Conservation (phyloP, 2,797 vertebrate genomes). For the Hypotaenidia philippensis region DNA sequence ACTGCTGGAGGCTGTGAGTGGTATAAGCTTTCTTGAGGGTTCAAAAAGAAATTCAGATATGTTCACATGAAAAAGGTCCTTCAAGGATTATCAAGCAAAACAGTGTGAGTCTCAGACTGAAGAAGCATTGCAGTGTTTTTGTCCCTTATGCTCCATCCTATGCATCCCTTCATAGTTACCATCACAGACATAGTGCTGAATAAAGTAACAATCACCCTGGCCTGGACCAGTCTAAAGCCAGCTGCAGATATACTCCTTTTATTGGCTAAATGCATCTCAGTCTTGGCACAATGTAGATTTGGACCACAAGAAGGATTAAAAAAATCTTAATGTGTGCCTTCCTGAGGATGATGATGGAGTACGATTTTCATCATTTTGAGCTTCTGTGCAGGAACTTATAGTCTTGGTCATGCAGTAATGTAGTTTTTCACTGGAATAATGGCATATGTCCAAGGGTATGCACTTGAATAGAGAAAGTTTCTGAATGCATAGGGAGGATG, state of each 20-base stretch:
- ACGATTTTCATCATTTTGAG: neutral
- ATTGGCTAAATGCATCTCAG: neutral
- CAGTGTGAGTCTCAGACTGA: neutral
- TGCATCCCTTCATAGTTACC: neutral
- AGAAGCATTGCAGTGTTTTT: neutral
- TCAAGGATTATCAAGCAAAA: neutral
- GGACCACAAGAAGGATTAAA: neutral
- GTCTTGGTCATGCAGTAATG: neutral
- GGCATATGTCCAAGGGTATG: neutral
- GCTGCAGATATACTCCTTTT: neutral
- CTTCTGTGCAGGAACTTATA: neutral
- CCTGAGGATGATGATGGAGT: neutral
- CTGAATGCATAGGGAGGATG: neutral
- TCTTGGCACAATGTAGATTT: neutral
- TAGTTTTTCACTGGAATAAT: neutral
- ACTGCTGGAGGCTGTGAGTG: neutral
- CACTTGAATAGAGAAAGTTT: neutral
- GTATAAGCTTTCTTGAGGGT: neutral
- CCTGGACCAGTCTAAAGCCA: neutral
- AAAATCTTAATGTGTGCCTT: neutral
- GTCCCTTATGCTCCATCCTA: neutral
- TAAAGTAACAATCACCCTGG: neutral
- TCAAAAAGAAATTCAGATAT: neutral
- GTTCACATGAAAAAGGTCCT: neutral
- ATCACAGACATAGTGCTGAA: neutral